Evolutionary conservation across 1,140 invertebrate genomes (phyloP), one percentile per base, ranked within the genome.

Genomic region (Tyrophagus putrescentiae): DNA sequence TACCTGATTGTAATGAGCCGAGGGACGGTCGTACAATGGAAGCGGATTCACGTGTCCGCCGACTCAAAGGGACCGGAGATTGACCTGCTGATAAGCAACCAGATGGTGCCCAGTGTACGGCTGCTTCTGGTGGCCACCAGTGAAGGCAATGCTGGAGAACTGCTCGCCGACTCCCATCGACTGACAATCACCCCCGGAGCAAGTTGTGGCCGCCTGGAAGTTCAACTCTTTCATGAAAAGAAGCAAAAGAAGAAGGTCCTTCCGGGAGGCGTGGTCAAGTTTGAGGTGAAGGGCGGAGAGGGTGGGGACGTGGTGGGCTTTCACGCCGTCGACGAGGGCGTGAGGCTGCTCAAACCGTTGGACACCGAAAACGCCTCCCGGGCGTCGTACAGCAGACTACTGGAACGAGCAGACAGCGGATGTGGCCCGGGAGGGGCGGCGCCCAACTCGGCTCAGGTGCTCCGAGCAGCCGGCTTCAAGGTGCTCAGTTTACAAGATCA

Each of bases 81-180:
- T 18, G 57, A 58, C 25, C 61, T 68, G 42, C 18, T 25, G 5
- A 39, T 71, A 9, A 68, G 67, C 23, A 60, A 64, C 21, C 62
- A 63, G n/a, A 71, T 70, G 70, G 59, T 62, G 3, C 70, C 70
- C 1, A 63, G 52, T 53, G 64, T 66, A n/a, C n/a, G 70, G 28
- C 39, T 71, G 13, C 21, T 70, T 3, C 64, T 66, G 21, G 68
- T 66, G 48, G 64, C 64, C 11, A 60, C 57, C 16, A 16, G 60
- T 4, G 25, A 62, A 53, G 33, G 60, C 39, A 64, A 70, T 57
- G n/a, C n/a, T n/a, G n/a, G n/a, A n/a, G 59, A 70, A 5, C 3
- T n/a, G 3, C 44, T 72, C 13, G 61, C 66, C 32, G 69, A 70
- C 62, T 69, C 70, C 1, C 53, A 69, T 5, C 61, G 63, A n/a